A percentile compares a stretch with the other conserved stretches of the same genome.
Evolutionary conservation across 2,797 vertebrate species (phyloP).

Genomic region (Rhinatrema bivittatum): DNA sequence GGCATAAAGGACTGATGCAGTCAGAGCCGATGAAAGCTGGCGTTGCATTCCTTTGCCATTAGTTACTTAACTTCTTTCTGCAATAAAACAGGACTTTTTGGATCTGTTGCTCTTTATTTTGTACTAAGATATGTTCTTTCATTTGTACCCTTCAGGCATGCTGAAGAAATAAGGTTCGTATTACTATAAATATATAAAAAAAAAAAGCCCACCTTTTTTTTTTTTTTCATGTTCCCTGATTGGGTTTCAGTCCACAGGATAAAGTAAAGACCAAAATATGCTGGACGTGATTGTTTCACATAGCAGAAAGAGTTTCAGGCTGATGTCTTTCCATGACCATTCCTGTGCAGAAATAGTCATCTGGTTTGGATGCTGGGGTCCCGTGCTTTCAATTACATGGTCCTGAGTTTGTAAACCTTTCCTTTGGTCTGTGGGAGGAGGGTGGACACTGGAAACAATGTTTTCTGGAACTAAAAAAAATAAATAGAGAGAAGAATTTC

Average conservation of each 20-base stretch:
- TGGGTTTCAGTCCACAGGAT: slow-evolving; percentile 5
- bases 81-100: slow-evolving; percentile 23
- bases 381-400: slow-evolving; percentile 6
- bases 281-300: background rate
- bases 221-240: slow-evolving; percentile 2
- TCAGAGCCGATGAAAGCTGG: slow-evolving; percentile 34
- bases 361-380: slow-evolving; percentile 1
- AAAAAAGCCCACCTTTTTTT: slow-evolving; percentile 8
- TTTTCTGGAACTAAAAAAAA: background rate
- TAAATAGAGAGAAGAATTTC: background rate
- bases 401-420: slow-evolving; percentile 1
- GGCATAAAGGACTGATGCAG: slow-evolving; percentile 29
- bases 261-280: slow-evolving; percentile 13
- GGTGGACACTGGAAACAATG: background rate
- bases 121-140: slow-evolving; percentile 21
- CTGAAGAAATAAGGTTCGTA: slow-evolving; percentile 10
- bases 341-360: slow-evolving; percentile 1
- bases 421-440: background rate
- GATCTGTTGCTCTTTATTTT: slow-evolving; percentile 2
- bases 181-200: too few relatives aligned
- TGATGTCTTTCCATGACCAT: background rate
- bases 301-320: slow-evolving; percentile 11
- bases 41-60: slow-evolving; percentile 24
- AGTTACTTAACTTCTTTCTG: slow-evolving; percentile 16
- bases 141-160: slow-evolving; percentile 12